Percentiles rank a stretch among this genome's conserved stretches.
Evolutionary conservation across 2,888 invertebrate species (phyloP).

Genomic region (Cheilosia vernalis): DNA sequence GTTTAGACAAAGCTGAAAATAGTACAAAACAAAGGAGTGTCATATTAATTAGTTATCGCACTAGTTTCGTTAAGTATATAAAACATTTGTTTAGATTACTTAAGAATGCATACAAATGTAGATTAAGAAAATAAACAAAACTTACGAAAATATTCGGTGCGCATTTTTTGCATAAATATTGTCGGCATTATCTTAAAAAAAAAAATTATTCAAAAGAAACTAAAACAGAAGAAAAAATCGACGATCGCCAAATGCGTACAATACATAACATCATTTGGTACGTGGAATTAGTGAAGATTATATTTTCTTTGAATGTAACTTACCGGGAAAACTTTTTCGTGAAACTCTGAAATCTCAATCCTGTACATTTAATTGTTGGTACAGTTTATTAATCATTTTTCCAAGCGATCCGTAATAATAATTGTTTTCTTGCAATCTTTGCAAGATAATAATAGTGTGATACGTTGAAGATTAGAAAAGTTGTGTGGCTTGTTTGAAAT

Average conservation of each 20-base stretch:
- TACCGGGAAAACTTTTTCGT: slow-evolving; percentile 32
- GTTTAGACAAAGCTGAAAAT: slow-evolving; percentile 71
- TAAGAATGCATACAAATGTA: slow-evolving; percentile 7
- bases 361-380: neutral
- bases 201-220: slow-evolving; percentile 34
- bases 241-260: slow-evolving; percentile 29
- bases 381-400: neutral
- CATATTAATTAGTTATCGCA: slow-evolving; percentile 26
- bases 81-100: neutral
- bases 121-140: slow-evolving; percentile 34
- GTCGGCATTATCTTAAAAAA: slow-evolving; percentile 56
- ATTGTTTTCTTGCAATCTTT: neutral
- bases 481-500: no score
- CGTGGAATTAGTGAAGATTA: slow-evolving; percentile 50
- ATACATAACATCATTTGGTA: slow-evolving; percentile 26
- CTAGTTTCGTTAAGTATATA: neutral
- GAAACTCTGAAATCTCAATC: slow-evolving; percentile 45
- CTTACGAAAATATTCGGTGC: slow-evolving; percentile 59
- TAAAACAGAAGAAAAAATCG: slow-evolving; percentile 1
- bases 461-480: neutral
- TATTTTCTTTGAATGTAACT: slow-evolving; percentile 43
- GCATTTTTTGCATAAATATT: slow-evolving; percentile 20
- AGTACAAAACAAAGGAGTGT: slow-evolving; percentile 53
- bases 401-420: neutral
- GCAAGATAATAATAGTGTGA: neutral